A percentile compares a stretch with the other conserved stretches of the same genome.
Conservation (phyloP, 35 echinoderm and acorn worm species). For the Holothuria glaberrima region DNA sequence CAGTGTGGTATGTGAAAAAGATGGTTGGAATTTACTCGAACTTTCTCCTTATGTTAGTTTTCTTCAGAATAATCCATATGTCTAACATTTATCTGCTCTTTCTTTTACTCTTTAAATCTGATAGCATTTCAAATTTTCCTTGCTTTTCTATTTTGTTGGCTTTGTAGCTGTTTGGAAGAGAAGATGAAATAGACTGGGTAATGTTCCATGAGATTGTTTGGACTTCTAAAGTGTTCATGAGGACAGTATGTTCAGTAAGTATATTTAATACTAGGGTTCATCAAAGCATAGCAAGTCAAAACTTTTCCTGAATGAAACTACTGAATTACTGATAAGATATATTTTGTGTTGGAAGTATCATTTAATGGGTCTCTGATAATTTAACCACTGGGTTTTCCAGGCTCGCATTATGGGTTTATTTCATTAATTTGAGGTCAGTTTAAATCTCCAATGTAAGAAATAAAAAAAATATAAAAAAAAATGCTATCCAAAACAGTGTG, state of each 20-base stretch:
- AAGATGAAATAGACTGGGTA: conserved; percentile 89
- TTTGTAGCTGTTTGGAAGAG: conserved; percentile 80
- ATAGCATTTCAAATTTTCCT: not conserved
- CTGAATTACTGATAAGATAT: not conserved
- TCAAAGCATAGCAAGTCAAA: not conserved
- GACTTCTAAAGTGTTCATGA: conserved; percentile 97
- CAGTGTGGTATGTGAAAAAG: too few relatives aligned
- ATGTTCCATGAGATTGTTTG: conserved; percentile 90
- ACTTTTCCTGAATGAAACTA: not conserved
- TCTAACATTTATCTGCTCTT: too few relatives aligned
- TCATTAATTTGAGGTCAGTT: not conserved
- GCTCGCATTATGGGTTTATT: too few relatives aligned
- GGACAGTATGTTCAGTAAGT: conserved; percentile 93
- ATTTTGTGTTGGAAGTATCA: not conserved
- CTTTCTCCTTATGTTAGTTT: too few relatives aligned
- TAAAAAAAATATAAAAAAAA: too few relatives aligned
- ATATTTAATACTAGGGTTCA: not conserved
- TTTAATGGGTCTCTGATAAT: too few relatives aligned
- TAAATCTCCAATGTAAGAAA: not conserved
- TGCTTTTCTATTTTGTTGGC: not conserved
- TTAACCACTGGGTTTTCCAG: too few relatives aligned
- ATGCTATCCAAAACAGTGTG: not conserved
- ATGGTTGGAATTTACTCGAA: too few relatives aligned
- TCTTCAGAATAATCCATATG: not conserved
- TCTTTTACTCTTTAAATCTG: not conserved